Evolutionary conservation across 2,888 invertebrate species (phyloP).

Genomic region (Serrognathus titanus): DNA sequence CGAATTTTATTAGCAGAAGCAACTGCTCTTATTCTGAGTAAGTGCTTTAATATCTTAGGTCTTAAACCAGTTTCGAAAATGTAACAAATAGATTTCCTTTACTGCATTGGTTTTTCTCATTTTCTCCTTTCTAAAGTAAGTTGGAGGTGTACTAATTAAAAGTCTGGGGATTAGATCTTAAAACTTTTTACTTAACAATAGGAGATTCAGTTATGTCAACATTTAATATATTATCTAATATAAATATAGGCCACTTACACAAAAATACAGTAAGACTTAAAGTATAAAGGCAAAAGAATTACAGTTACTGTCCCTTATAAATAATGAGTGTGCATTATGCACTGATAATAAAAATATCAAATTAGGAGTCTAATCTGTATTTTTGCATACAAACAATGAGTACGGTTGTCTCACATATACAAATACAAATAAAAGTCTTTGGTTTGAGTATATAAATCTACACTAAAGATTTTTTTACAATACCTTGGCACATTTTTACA

Average conservation of each 20-base stretch:
- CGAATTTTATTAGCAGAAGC: slow-evolving; percentile 90
- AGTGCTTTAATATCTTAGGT: slow-evolving; percentile 88
- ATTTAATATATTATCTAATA: slow-evolving; percentile 7
- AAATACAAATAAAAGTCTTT: slow-evolving; percentile 23
- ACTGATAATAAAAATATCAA: too few relatives aligned
- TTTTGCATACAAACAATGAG: slow-evolving; percentile 7
- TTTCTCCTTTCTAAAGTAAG: too few relatives aligned
- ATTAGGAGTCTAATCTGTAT: slow-evolving; percentile 6
- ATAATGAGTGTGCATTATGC: neutral
- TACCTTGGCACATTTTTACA: slow-evolving; percentile 15
- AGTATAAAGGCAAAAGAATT: neutral
- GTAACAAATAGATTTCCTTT: slow-evolving; percentile 51
- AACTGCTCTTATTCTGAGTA: slow-evolving; percentile 81
- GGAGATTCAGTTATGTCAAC: slow-evolving; percentile 12
- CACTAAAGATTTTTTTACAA: slow-evolving; percentile 12
- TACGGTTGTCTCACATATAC: slow-evolving; percentile 20
- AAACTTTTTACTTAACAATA: slow-evolving; percentile 9
- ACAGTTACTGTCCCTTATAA: neutral
- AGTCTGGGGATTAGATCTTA: too few relatives aligned
- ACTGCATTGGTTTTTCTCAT: neutral
- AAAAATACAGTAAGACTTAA: slow-evolving; percentile 10
- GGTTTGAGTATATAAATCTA: slow-evolving; percentile 27
- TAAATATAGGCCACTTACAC: neutral
- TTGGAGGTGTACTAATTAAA: too few relatives aligned
- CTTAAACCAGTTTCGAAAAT: slow-evolving; percentile 89